phyloP scores from a whole-genome alignment of 2,888 invertebrate genomes.

The Lymantria dispar region DNA sequence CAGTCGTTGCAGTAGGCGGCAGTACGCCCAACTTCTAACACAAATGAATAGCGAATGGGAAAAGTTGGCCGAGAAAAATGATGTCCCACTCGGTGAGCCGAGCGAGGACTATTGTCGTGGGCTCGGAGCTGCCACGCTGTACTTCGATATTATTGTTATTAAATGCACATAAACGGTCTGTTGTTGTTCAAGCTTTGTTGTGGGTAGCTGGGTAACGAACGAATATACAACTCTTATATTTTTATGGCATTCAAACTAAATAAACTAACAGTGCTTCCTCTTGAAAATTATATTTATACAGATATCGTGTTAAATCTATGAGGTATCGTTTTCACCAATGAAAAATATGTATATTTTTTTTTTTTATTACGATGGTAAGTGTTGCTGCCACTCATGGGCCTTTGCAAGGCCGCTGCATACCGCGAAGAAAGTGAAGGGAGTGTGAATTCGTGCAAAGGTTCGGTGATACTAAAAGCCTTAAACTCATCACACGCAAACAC shows the following conservation, averaged over 20 bases:
- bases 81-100: slow-evolving; percentile 69
- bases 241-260: neutral
- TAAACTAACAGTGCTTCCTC: neutral
- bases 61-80: slow-evolving; percentile 81
- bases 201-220: slow-evolving; percentile 18
- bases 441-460: too few species aligned
- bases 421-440: too few species aligned
- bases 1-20: slow-evolving; percentile 77
- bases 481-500: too few species aligned
- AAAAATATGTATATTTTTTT: too few species aligned
- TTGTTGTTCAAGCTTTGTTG: slow-evolving; percentile 37
- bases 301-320: neutral
- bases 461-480: too few species aligned
- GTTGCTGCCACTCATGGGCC: too few species aligned
- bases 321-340: too few species aligned
- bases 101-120: slow-evolving; percentile 58
- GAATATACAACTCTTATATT: slow-evolving; percentile 20
- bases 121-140: slow-evolving; percentile 51
- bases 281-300: neutral
- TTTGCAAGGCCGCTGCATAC: too few species aligned
- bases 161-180: slow-evolving; percentile 57
- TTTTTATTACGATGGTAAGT: too few species aligned
- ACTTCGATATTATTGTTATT: slow-evolving; percentile 70
- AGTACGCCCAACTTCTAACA: slow-evolving; percentile 79
- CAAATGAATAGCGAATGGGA: slow-evolving; percentile 82